Evolutionary conservation across 2,888 invertebrate species (phyloP).

Genomic region (Malthinus seriepunctatus): DNA sequence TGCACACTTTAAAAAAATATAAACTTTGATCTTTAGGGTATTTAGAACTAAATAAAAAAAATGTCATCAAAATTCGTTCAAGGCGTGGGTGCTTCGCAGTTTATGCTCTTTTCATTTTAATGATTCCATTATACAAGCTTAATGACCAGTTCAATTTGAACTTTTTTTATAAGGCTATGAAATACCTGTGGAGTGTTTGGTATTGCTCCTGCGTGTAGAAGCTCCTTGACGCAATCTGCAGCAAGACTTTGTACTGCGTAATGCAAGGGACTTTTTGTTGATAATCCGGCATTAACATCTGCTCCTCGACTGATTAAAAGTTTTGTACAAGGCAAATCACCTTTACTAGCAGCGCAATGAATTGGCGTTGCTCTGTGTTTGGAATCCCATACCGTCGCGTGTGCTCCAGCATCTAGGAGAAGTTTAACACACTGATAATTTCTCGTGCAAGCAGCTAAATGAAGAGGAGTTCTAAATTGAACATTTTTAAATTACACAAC

Average conservation of each 20-base stretch:
- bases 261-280: conserved; percentile 75
- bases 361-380: conserved; percentile 72
- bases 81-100: too few relatives aligned
- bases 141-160: too few relatives aligned
- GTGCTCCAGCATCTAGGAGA: conserved; percentile 68
- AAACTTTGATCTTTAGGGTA: too few relatives aligned
- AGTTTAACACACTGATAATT: conserved; percentile 71
- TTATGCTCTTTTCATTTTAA: too few relatives aligned
- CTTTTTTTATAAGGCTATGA: background rate
- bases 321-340: conserved; percentile 64
- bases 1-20: too few relatives aligned
- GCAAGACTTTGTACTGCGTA: conserved; percentile 81
- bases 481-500: background rate
- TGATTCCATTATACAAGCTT: too few relatives aligned
- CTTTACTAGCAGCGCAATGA: conserved; percentile 75
- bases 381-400: conserved; percentile 72
- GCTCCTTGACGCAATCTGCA: conserved; percentile 70
- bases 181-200: conserved; percentile 80
- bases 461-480: conserved; percentile 65
- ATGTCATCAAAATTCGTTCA: too few relatives aligned
- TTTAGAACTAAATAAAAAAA: too few relatives aligned
- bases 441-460: conserved; percentile 78
- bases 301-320: conserved; percentile 72
- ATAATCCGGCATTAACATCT: conserved; percentile 74
- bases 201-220: conserved; percentile 77